Evolutionary conservation across 2,797 vertebrate species (phyloP).

Genomic region (Lepus townsendii): DNA sequence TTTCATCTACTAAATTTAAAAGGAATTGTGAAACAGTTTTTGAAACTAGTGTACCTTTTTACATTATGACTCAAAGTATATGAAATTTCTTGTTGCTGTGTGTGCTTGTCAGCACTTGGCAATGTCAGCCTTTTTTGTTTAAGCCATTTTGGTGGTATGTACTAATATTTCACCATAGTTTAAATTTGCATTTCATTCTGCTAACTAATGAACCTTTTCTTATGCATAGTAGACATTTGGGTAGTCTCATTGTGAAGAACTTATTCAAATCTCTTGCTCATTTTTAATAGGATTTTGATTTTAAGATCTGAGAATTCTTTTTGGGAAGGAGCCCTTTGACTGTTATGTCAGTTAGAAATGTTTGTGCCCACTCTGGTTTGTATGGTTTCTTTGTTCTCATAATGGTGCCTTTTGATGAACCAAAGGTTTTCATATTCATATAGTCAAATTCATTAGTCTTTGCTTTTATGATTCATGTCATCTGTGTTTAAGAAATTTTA

Average conservation of each 20-base stretch:
- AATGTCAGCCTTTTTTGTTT: background rate
- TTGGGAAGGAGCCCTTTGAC: background rate
- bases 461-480: background rate
- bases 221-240: background rate
- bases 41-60: background rate
- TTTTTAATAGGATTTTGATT: background rate
- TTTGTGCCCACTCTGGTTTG: background rate
- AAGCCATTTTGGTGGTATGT: background rate
- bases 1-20: background rate
- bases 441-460: background rate
- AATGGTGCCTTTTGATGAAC: background rate
- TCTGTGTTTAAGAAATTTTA: background rate
- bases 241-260: background rate
- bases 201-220: background rate
- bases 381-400: background rate
- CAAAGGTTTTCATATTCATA: conserved; percentile 16
- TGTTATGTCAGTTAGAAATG: background rate
- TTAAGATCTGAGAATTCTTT: conserved; percentile 46
- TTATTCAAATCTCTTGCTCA: conserved; percentile 6
- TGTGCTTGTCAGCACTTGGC: background rate
- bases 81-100: background rate
- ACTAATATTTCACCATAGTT: background rate
- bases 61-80: no score
- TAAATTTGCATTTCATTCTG: conserved; percentile 36
- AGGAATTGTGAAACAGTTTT: background rate